Evolutionary conservation across 2,888 invertebrate genomes (phyloP).

Genomic region (Synergus umbraculus): DNA sequence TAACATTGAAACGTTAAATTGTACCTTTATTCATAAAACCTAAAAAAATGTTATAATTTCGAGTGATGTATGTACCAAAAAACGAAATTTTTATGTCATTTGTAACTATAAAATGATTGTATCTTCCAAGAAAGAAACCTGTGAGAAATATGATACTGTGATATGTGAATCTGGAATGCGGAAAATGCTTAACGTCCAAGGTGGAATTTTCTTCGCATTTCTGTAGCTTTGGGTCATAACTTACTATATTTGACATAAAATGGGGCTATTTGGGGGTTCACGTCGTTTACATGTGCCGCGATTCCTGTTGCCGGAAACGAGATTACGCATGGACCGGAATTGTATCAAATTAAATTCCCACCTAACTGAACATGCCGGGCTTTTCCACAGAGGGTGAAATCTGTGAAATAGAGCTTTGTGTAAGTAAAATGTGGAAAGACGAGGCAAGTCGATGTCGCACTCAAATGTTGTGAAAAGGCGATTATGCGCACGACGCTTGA

Average conservation of each 20-base stretch:
- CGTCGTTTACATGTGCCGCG: background rate
- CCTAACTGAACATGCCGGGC: background rate
- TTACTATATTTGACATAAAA: background rate
- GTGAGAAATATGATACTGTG: background rate
- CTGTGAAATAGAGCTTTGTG: background rate
- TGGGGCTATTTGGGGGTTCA: background rate
- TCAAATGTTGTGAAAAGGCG: background rate
- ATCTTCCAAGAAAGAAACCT: background rate
- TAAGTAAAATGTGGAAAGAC: background rate
- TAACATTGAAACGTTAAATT: no score
- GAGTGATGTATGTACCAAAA: background rate
- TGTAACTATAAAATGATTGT: slow-evolving; percentile 12
- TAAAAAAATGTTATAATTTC: slow-evolving; percentile 10
- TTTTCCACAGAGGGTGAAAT: background rate
- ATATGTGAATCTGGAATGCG: background rate
- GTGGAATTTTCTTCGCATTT: background rate
- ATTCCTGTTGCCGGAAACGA: background rate
- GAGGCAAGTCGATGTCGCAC: background rate
- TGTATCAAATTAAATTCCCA: background rate
- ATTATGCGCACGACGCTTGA: background rate
- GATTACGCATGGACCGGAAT: background rate
- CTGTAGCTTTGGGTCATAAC: background rate
- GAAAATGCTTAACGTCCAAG: background rate
- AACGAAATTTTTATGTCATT: background rate
- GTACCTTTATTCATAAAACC: background rate